phyloP scores from a whole-genome alignment of 1,140 invertebrate genomes.

The Drosophila nigrodunni region DNA sequence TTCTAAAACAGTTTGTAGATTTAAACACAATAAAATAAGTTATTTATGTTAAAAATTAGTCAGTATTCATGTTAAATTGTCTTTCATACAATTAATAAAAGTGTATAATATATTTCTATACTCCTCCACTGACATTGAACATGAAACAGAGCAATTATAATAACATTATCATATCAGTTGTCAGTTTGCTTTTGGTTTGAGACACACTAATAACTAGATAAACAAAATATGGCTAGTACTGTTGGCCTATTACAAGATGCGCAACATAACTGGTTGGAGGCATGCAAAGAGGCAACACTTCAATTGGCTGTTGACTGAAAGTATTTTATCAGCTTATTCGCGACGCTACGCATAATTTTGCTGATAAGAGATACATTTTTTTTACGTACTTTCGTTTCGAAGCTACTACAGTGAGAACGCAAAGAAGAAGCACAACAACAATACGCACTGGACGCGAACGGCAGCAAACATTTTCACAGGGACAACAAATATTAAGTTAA shows the following conservation, averaged over 20 bases:
- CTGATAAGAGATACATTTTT: slow-evolving; percentile 81
- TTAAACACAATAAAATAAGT: neutral
- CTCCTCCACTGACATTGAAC: slow-evolving; percentile 2
- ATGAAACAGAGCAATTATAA: slow-evolving; percentile 57
- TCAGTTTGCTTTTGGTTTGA: neutral
- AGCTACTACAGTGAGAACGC: slow-evolving; percentile 47
- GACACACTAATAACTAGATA: slow-evolving; percentile 51
- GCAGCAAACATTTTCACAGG: slow-evolving; percentile 25
- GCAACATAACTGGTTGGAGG: slow-evolving; percentile 41
- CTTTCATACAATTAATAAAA: neutral
- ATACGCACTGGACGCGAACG: slow-evolving; percentile 62
- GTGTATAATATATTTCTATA: neutral
- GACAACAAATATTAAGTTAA: slow-evolving; percentile 30
- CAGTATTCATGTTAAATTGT: too few relatives aligned
- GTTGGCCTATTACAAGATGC: slow-evolving; percentile 12
- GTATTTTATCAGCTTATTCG: slow-evolving; percentile 56
- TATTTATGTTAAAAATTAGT: too few relatives aligned
- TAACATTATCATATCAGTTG: slow-evolving; percentile 17
- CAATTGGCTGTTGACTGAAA: slow-evolving; percentile 23
- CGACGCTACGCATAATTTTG: slow-evolving; percentile 60
- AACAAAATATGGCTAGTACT: slow-evolving; percentile 6
- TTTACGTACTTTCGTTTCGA: slow-evolving; percentile 70
- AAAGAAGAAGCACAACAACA: slow-evolving; percentile 49
- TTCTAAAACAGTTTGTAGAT: neutral
- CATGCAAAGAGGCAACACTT: slow-evolving; percentile 38